Conservation (phyloP, 2,888 invertebrate species). For the Ecdyonurus torrentis region DNA sequence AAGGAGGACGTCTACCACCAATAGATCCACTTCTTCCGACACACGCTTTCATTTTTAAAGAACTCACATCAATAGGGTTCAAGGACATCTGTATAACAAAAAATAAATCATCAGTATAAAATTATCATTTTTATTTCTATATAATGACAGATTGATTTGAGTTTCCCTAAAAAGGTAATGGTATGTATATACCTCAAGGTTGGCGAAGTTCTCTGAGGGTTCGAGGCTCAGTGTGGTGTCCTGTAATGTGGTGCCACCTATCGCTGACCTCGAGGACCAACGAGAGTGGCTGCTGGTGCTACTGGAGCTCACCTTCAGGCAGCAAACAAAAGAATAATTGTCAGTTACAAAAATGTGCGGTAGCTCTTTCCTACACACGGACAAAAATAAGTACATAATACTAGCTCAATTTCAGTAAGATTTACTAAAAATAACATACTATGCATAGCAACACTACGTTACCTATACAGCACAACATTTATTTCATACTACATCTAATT, state of each 20-base stretch:
- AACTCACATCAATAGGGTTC: slow-evolving; percentile 31
- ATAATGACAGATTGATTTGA: too few relatives aligned
- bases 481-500: too few relatives aligned
- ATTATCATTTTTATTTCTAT: background rate
- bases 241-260: background rate
- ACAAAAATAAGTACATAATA: too few relatives aligned
- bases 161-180: too few relatives aligned
- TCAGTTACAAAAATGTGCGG: too few relatives aligned
- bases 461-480: too few relatives aligned
- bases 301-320: background rate
- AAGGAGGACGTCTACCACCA: slow-evolving; percentile 32
- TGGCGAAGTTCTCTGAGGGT: background rate
- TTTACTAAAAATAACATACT: too few relatives aligned
- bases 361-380: too few relatives aligned
- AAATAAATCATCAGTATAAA: background rate
- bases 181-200: background rate
- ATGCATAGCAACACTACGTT: too few relatives aligned
- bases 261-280: slow-evolving; percentile 1
- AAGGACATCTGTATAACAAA: slow-evolving; percentile 26
- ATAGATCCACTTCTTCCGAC: slow-evolving; percentile 31
- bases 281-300: background rate
- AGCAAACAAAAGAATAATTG: too few relatives aligned
- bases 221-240: background rate
- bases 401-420: too few relatives aligned
- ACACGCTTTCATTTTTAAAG: slow-evolving; percentile 32